Percentiles rank a stretch among this genome's conserved stretches.
phyloP scores from a whole-genome alignment of 2,888 invertebrate genomes.

The Pseudolycoriella hygida region DNA sequence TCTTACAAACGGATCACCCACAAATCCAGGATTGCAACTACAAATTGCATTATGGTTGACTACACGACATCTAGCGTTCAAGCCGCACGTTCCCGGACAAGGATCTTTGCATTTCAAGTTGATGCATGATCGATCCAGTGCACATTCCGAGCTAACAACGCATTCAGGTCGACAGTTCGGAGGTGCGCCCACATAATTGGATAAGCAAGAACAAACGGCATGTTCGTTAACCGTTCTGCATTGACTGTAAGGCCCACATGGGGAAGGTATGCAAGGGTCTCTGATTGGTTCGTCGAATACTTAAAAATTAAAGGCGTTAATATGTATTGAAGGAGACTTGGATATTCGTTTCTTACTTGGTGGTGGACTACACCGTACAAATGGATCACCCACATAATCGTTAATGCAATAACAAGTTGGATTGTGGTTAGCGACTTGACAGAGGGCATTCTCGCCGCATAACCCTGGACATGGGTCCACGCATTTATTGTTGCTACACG shows the following conservation, averaged over 20 bases:
- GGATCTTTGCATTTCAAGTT: constrained; percentile 67
- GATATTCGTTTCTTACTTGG: constrained; percentile 23
- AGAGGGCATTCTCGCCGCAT: constrained; percentile 64
- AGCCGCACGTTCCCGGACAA: constrained; percentile 67
- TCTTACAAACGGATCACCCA: constrained; percentile 66
- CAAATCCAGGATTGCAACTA: constrained; percentile 54
- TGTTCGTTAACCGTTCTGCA: constrained; percentile 54
- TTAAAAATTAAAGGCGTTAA: not conserved
- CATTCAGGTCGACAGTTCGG: constrained; percentile 67
- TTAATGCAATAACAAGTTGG: constrained; percentile 43
- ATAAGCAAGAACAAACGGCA: constrained; percentile 64
- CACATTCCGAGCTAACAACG: constrained; percentile 65
- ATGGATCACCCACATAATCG: constrained; percentile 43
- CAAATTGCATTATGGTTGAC: constrained; percentile 76
- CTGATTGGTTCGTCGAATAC: constrained; percentile 11
- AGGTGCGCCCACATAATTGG: constrained; percentile 61
- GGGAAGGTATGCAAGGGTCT: constrained; percentile 46
- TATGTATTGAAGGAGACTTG: constrained; percentile 10
- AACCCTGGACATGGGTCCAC: constrained; percentile 68
- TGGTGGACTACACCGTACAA: constrained; percentile 27
- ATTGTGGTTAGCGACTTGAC: constrained; percentile 46
- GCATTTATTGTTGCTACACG: constrained; percentile 60
- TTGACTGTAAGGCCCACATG: constrained; percentile 66
- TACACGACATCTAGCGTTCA: constrained; percentile 63
- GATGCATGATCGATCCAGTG: constrained; percentile 62